Conservation (phyloP, 1,140 invertebrate species). For the Whitmania pigra region DNA sequence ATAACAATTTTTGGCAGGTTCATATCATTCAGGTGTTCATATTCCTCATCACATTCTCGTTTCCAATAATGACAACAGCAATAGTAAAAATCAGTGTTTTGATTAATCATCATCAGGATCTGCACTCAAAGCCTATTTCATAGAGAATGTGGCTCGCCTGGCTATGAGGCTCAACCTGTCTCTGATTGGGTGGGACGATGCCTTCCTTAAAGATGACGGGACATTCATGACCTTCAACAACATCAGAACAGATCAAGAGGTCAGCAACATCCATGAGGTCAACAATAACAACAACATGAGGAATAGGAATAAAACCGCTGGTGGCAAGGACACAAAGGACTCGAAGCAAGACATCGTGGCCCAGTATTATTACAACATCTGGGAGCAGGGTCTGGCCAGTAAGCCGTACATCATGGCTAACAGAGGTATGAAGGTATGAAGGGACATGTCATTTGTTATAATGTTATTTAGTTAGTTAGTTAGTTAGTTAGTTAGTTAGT, state of each 20-base stretch:
- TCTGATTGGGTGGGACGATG: constrained; percentile 16
- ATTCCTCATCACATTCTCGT: no score
- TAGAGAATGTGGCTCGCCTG: constrained; percentile 4
- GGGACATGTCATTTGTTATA: background rate
- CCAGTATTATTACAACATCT: constrained; percentile 9
- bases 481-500: no score
- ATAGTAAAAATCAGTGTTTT: background rate
- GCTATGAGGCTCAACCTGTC: background rate
- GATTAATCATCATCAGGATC: background rate
- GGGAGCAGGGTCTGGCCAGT: constrained; percentile 2
- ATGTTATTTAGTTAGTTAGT: no score
- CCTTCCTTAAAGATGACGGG: constrained; percentile 8
- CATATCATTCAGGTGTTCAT: no score
- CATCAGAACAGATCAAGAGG: background rate
- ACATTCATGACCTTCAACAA: background rate
- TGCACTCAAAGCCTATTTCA: constrained; percentile 11
- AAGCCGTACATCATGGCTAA: constrained; percentile 1
- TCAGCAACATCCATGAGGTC: background rate
- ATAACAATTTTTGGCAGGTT: no score
- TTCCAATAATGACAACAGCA: background rate
- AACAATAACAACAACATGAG: background rate
- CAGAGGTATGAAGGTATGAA: constrained; percentile 16
- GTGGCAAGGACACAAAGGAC: background rate
- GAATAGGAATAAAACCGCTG: no score
- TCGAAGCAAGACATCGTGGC: background rate